Conservation (phyloP, 2,113 vertebrate genomes). For the Pardalotus punctatus region DNA sequence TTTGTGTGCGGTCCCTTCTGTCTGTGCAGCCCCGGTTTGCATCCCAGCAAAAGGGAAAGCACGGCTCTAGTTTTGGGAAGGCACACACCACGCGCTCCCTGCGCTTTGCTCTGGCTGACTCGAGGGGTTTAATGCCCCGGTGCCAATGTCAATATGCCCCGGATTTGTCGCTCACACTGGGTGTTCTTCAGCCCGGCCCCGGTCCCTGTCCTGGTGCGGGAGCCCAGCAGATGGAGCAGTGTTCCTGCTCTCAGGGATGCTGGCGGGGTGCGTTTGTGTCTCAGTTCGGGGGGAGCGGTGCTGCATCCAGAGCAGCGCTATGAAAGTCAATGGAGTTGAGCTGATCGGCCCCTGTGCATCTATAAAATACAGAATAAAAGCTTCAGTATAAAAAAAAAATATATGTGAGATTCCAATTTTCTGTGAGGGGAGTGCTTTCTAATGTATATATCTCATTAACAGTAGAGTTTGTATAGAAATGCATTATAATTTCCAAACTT, state of each 20-base stretch:
- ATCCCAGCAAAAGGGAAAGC: background rate
- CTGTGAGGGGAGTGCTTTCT: background rate
- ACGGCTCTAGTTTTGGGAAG: fast-evolving
- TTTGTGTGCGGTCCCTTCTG: background rate
- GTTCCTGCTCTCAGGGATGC: background rate
- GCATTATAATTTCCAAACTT: slow-evolving; percentile 3
- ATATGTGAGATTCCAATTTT: background rate
- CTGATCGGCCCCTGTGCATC: background rate
- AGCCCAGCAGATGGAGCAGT: slow-evolving; percentile 73
- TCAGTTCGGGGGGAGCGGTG: background rate
- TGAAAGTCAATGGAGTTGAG: background rate
- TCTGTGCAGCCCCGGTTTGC: background rate
- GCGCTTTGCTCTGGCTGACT: background rate
- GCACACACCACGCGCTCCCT: fast-evolving
- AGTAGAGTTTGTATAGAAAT: background rate
- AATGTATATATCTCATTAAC: background rate
- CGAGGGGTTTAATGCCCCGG: background rate
- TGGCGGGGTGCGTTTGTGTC: fast-evolving
- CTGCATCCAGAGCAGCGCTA: background rate
- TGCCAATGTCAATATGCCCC: background rate
- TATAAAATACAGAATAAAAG: background rate
- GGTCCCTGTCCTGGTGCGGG: background rate
- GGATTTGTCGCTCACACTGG: fast-evolving
- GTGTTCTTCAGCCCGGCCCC: background rate
- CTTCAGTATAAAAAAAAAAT: background rate